These are phyloP conservation scores for Sarcophilus harrisii DNA, from an alignment of 2,797 vertebrate genomes.

Conservation along the genomic window DNA sequence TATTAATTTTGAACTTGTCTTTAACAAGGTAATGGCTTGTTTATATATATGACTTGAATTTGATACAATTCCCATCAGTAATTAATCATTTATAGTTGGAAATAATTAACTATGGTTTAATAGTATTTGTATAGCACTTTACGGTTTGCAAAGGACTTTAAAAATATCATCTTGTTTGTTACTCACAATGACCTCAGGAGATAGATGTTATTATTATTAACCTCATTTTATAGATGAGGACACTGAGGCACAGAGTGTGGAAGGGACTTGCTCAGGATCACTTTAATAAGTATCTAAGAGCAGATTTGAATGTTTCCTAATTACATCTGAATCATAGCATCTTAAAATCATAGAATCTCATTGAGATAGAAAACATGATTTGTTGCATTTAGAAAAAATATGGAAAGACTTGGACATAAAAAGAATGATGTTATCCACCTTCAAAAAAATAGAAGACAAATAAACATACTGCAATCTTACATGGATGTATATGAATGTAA, in stretches of 20 bases:
- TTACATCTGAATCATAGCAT: neutral
- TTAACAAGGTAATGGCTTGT: neutral
- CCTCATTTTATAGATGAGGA: neutral
- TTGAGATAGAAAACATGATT: too few species aligned
- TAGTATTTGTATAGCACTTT: neutral
- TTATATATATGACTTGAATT: neutral
- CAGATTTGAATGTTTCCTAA: neutral
- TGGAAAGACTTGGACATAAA: too few species aligned
- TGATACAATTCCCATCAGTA: neutral
- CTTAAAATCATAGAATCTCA: neutral
- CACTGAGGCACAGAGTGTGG: neutral
- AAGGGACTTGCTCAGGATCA: neutral
- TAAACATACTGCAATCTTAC: too few species aligned
- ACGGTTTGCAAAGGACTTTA: neutral
- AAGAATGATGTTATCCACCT: too few species aligned
- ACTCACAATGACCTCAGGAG: neutral
- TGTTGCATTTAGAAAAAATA: too few species aligned
- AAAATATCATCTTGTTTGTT: neutral
- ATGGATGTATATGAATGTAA: too few species aligned
- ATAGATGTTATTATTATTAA: neutral
- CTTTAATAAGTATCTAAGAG: neutral
- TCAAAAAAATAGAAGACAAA: too few species aligned
- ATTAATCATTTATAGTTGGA: neutral
- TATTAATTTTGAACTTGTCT: neutral
- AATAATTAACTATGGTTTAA: neutral